Base-by-base conservation (phyloP, 2,797 vertebrate species). In the Propithecus deckenii region DNA sequence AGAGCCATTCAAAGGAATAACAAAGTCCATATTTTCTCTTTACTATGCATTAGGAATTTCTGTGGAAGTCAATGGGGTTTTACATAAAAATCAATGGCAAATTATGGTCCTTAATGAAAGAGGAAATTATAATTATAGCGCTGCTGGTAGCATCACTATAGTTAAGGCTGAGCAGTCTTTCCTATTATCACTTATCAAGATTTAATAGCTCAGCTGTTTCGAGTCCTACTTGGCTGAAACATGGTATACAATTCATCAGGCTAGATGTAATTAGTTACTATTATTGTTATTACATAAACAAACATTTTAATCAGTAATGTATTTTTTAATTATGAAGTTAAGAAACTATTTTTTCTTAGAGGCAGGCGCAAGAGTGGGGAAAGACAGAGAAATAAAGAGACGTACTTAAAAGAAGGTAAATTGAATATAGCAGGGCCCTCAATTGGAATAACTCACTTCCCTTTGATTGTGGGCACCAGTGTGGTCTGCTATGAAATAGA, bases 141-240 rank as follows among this genome's bases (percentile, higher is more conserved):
- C 50, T 65, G 67, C 93, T 95, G 46, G 61, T 88, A 94, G 48
- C 65, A 83, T 92, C 85, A 35, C 92, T 72, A 74, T 57, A 83
- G 93, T 90, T 95, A 75, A 86, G 59, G 89, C 93, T 95, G 93
- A 89, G 55, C 89, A 91, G 74, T 81, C 92, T 96, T 97, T 94
- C 80, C 74, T 95, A 97, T 96, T 91, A 69, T 93, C 94, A 86
- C 69, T 96, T 97, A 86, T 93, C 95, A 85, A 48, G 41, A 97
- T 86, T 95, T 97, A 97, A 86, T 75, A 96, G 63, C 96, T 97
- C 95, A 84, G 93, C 86, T 97, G 63, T 86, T 89, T 96, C 43
- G 79, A 96, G 75, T 85, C 83, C 79, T 97, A 61, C 63, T 97
- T 95, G 85, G 91, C 89, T 94, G 57, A 95, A 93, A 95, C 0